Evolutionary conservation across 1,140 invertebrate species (phyloP), one percentile per base, ranked within the genome.

Genomic region (Plutomurus gul): DNA sequence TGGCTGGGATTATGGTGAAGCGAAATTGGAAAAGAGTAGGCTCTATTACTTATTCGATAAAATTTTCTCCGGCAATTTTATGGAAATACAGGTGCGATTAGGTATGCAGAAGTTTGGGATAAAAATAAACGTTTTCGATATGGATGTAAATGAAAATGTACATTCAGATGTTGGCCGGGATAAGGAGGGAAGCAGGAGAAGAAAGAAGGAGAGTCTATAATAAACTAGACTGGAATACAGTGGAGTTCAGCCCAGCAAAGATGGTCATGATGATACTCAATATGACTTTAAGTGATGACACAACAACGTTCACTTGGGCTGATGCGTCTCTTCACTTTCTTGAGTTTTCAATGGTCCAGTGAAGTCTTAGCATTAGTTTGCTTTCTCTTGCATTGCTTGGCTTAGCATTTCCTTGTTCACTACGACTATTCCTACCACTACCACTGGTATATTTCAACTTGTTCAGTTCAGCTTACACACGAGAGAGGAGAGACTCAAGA

Each of bases 261-360:
- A 65, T 65, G 18, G 56, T 65, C 27, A 30, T 65, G 56, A 65
- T 65, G 56, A 65, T 65, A 40, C 70, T 72, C 39, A 18, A 72
- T 36, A 18, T 72, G 70, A 72, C 70, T 72, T 72, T 36, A 72
- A 72, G 70, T 72, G 70, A 43, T 72, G 70, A 72, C 70, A 72
- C 70, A 72, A 72, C 70, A 72, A 40, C n/a, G 39, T 43, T 39
- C 39, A 43, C 70, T 72, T 43, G 36, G 70, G 36, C 36, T 40
- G 39, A 72, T 72, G 39, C 70, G 22, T 72, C 70, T 72, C 39
- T 39, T 65, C 30, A 65, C 56, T 65, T 65, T 65, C 56, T 65
- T 65, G 56, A 65, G 51, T 7, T 33, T 65, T n/a, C 56, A 65
- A 65, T 65, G 56, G 56, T 65, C 56, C 56, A 27, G 56, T 49